A percentile compares a stretch with the other conserved stretches of the same genome.
These are phyloP conservation scores for Brachionus paranguensis DNA, from an alignment of 1,140 invertebrate genomes.

Conservation along the genomic window DNA sequence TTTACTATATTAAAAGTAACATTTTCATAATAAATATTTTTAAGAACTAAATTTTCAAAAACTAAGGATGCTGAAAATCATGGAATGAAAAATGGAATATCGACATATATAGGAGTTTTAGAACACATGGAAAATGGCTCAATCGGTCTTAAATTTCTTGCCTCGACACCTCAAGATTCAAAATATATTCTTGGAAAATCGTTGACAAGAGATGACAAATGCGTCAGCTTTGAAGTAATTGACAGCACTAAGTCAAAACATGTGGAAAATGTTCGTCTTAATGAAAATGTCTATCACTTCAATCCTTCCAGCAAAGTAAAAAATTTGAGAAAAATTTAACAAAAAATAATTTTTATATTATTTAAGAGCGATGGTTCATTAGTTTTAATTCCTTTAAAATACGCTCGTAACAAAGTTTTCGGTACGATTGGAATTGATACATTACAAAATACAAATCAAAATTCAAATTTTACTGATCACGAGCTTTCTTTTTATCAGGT, in stretches of 20 bases:
- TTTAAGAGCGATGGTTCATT: constrained; percentile 21
- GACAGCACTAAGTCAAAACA: constrained; percentile 53
- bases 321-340: background rate
- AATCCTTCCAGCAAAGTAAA: constrained; percentile 46
- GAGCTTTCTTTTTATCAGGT: constrained; percentile 56
- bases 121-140: constrained; percentile 46
- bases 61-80: constrained; percentile 53
- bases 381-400: constrained; percentile 45
- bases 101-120: constrained; percentile 51
- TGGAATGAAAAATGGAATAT: constrained; percentile 51
- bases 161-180: constrained; percentile 52
- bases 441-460: constrained; percentile 48
- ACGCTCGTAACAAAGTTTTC: constrained; percentile 53
- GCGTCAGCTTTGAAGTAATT: constrained; percentile 49
- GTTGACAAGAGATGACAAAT: constrained; percentile 44
- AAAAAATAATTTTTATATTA: background rate
- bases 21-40: background rate
- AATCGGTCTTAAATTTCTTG: constrained; percentile 48
- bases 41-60: background rate
- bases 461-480: constrained; percentile 53
- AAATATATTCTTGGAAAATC: constrained; percentile 49
- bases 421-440: constrained; percentile 54
- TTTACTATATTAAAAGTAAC: constrained; percentile 52
- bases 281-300: constrained; percentile 54
- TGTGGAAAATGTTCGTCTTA: constrained; percentile 50